phyloP scores from a whole-genome alignment of 2,888 invertebrate species.

The Dromius quadrimaculatus region DNA sequence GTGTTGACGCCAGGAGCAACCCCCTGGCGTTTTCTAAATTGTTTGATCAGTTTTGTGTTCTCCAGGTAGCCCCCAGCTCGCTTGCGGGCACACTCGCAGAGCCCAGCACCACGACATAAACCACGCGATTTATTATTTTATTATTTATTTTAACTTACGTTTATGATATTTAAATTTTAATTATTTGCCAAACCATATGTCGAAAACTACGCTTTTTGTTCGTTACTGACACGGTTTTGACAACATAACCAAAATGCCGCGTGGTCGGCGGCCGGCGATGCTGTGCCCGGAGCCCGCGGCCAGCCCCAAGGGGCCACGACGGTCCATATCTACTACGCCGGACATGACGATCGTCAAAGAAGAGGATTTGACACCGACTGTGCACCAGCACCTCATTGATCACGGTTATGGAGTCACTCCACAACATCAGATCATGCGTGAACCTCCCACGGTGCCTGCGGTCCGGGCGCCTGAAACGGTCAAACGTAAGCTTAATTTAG shows the following conservation, averaged over 20 bases:
- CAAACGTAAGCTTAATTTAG: conserved; percentile 84
- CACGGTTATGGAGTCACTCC: conserved; percentile 90
- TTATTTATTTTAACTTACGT: conserved; percentile 38
- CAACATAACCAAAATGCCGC: conserved; percentile 68
- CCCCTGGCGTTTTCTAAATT: conserved; percentile 42
- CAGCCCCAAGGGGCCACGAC: conserved; percentile 68
- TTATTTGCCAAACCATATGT: conserved; percentile 46
- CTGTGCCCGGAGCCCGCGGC: conserved; percentile 59
- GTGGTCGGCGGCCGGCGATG: conserved; percentile 70
- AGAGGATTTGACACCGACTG: conserved; percentile 72
- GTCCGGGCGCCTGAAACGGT: conserved; percentile 74
- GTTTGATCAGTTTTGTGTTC: conserved; percentile 46
- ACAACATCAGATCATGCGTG: conserved; percentile 74
- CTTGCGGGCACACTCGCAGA: conserved; percentile 45
- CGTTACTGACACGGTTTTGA: conserved; percentile 36
- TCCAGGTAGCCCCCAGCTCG: conserved; percentile 45
- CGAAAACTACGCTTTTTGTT: conserved; percentile 41
- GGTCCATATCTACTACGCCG: conserved; percentile 62
- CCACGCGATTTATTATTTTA: conserved; percentile 46
- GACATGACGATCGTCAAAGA: conserved; percentile 68
- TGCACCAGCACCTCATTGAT: conserved; percentile 80
- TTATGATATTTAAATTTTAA: conserved; percentile 26
- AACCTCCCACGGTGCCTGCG: conserved; percentile 60
- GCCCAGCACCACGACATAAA: conserved; percentile 41
- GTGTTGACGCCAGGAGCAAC: conserved; percentile 44